Percentiles rank a stretch among this genome's conserved stretches.
Conservation (phyloP, 2,113 vertebrate species). For the Myiagra hebetior region DNA sequence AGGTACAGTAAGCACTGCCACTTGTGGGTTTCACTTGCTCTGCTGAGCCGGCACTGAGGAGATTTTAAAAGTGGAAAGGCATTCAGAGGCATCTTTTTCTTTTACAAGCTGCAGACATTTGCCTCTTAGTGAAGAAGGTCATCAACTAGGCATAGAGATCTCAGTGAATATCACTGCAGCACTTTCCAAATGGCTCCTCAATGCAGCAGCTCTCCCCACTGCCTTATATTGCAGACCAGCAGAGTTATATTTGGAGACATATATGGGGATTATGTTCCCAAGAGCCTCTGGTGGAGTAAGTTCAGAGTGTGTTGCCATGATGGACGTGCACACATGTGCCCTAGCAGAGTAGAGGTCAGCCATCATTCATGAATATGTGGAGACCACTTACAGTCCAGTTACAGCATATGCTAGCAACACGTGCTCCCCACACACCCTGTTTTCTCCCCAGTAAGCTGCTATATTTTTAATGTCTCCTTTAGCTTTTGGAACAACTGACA, state of each 20-base stretch:
- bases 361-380: constrained; percentile 47
- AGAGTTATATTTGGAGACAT: constrained; percentile 67
- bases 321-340: constrained; percentile 73
- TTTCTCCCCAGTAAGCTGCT: not conserved
- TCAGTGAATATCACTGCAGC: constrained; percentile 29
- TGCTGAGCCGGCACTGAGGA: not conserved
- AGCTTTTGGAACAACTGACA: constrained; percentile 2
- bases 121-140: constrained; percentile 28
- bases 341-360: constrained; percentile 10
- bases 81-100: constrained; percentile 49
- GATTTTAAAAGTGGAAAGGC: constrained; percentile 55
- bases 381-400: constrained; percentile 46
- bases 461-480: constrained; percentile 24
- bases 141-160: not conserved
- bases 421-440: not conserved
- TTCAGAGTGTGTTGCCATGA: constrained; percentile 58
- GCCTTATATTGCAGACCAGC: constrained; percentile 45
- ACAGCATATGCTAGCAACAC: constrained; percentile 46
- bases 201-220: constrained; percentile 1
- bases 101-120: constrained; percentile 59
- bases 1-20: not conserved
- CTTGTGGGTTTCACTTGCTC: not conserved
- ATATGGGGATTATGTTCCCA: constrained; percentile 49
- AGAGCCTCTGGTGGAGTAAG: constrained; percentile 37
- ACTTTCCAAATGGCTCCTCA: constrained; percentile 42